Percentiles rank a stretch among this genome's conserved stretches.
Conservation (phyloP, 2,113 vertebrate genomes). For the Lepus europaeus region DNA sequence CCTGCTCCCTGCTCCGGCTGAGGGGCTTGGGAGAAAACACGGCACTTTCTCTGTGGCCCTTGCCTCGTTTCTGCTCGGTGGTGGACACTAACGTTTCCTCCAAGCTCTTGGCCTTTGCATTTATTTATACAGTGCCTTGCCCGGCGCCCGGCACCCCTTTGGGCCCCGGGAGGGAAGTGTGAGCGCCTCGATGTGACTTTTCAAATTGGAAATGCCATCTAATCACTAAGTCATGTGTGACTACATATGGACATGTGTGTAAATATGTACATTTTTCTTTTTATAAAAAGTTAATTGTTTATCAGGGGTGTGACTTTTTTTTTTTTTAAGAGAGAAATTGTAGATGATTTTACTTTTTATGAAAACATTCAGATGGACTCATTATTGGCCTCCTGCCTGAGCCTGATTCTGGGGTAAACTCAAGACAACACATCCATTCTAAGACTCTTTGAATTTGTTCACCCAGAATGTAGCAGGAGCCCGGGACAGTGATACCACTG, state of each 20-base stretch:
- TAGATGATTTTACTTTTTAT: conserved; percentile 27
- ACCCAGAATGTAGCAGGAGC: neutral
- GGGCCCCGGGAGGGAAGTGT: conserved; percentile 42
- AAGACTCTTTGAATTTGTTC: conserved; percentile 35
- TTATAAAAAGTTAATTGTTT: conserved; percentile 85
- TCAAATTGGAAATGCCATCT: conserved; percentile 39
- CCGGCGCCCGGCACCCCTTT: neutral
- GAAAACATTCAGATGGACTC: neutral
- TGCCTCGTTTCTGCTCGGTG: neutral
- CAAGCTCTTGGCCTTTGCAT: conserved; percentile 74
- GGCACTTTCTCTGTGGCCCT: conserved; percentile 65
- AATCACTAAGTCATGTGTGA: conserved; percentile 81
- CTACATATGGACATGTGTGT: conserved; percentile 83
- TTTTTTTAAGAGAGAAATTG: conserved; percentile 3
- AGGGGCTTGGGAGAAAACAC: conserved; percentile 53
- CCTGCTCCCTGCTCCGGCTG: conserved; percentile 45
- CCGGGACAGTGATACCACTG: neutral
- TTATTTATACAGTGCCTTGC: conserved; percentile 78
- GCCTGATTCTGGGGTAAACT: neutral
- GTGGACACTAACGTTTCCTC: conserved; percentile 78
- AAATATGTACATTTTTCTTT: conserved; percentile 89
- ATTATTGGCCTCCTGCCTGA: neutral
- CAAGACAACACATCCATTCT: neutral
- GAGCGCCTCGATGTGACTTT: conserved; percentile 35
- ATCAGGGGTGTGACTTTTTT: conserved; percentile 63